Base-by-base conservation (phyloP, 92 coral and sea anemone species). In the Paramuricea clavata region DNA sequence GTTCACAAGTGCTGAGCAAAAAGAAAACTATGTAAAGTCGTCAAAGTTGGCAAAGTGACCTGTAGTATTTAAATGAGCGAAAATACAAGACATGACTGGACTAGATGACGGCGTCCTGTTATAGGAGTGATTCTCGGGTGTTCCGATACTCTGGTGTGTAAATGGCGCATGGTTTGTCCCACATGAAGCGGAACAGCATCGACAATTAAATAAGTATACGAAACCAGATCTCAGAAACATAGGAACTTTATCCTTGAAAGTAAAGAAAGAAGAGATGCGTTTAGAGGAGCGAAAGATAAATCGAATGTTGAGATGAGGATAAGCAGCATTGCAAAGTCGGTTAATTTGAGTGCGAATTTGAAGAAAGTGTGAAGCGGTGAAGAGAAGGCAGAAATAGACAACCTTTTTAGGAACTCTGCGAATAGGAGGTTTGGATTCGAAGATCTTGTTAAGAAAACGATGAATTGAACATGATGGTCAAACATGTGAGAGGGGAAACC, bases 311-410 rank as follows among this genome's bases (percentile, higher is more conserved):
- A 62, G 4, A 22, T 54, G 70, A 0, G 34, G 70, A 22, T 9
- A 62, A 22, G 70, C 70, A 1, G 70, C 70, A 30, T 3, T 6
- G 36, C 70, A 12, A 12, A 62, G 70, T 33, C 76, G 76, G 23
- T 9, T 70, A 19, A 70, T 16, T 70, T 70, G 44, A 16, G 44
- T 70, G 50, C 76, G 47, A 41, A 34, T 12, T n/a, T 70, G 76
- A 33, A 13, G 76, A 13, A 43, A 70, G 50, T 34, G 76, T 6
- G 76, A 70, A 19, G 21, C 47, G 10, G 22, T 70, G 50, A 70
- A 70, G 49, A 26, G 76, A 70, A 70, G 76, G 76, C 76, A 70
- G 49, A 56, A 56, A 4, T 56, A 56, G 21, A 56, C 5, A 17
- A 56, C 0, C 15, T 56, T 56, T n/a, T 56, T 56, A 3, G 26